Percentiles rank a stretch among this genome's conserved stretches.
These are phyloP conservation scores for Dromococcyx pavoninus DNA, from an alignment of 2,797 vertebrate genomes.

Conservation along the genomic window DNA sequence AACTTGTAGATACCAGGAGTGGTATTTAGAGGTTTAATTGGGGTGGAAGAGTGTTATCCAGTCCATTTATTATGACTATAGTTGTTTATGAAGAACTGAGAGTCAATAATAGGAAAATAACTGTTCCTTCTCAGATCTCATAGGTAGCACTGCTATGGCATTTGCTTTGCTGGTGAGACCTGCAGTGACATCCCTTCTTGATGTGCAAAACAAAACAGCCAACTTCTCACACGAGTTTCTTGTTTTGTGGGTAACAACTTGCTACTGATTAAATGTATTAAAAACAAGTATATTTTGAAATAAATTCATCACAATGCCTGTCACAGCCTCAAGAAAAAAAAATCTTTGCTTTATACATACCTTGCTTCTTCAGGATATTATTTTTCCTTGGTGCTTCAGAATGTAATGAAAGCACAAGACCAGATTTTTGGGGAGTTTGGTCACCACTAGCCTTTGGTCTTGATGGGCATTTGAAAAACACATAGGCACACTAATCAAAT, in stretches of 20 bases:
- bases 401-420: slow-evolving; percentile 26
- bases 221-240: neutral
- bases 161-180: neutral
- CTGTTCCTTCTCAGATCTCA: neutral
- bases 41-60: neutral
- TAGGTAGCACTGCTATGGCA: neutral
- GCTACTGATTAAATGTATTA: neutral
- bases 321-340: neutral
- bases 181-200: neutral
- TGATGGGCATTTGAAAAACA: slow-evolving; percentile 42
- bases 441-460: slow-evolving; percentile 44
- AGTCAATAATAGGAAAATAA: neutral
- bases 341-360: neutral
- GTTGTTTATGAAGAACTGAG: neutral
- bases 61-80: neutral
- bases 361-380: neutral
- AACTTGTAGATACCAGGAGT: neutral
- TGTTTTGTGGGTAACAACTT: neutral
- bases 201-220: neutral
- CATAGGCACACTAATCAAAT: slow-evolving; percentile 45
- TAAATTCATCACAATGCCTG: neutral
- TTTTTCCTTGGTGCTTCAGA: neutral
- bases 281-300: neutral
- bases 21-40: neutral
- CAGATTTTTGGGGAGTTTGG: slow-evolving; percentile 50